These are phyloP conservation scores for Sula dactylatra DNA, from an alignment of 2,113 vertebrate species.

Conservation along the genomic window DNA sequence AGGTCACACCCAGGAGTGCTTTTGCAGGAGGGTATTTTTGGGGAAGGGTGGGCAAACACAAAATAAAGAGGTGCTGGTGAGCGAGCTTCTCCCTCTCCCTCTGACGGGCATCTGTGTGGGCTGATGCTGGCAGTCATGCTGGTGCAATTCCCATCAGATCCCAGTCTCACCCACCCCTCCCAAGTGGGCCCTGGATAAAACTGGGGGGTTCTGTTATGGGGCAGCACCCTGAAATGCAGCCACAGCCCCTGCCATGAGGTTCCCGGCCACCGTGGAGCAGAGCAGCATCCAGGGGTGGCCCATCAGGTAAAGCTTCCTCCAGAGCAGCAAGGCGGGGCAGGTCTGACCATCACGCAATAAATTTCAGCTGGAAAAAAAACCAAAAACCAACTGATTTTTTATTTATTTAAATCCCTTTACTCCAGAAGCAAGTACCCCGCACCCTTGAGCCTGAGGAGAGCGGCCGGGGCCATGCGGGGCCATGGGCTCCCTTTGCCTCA, in stretches of 20 bases:
- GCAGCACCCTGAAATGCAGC: neutral
- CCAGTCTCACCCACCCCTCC: accelerated
- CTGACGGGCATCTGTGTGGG: accelerated
- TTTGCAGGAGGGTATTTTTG: neutral
- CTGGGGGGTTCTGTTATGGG: neutral
- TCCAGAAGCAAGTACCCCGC: neutral
- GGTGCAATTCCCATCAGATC: neutral
- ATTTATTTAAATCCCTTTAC: neutral
- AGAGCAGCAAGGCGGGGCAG: neutral
- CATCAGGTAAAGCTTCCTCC: neutral
- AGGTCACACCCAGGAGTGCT: neutral
- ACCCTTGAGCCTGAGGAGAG: neutral
- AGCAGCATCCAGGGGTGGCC: neutral
- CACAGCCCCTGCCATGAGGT: neutral
- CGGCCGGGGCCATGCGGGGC: accelerated
- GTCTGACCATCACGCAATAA: neutral
- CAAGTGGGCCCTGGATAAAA: neutral
- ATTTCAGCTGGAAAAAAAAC: neutral
- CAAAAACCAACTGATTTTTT: neutral
- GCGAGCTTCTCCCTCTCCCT: neutral
- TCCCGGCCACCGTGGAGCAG: accelerated
- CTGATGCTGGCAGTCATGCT: neutral
- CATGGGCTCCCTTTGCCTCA: neutral
- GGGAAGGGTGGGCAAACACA: neutral
- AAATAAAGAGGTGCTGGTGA: neutral